Conservation (phyloP, 2,888 invertebrate species). For the Acrocyrtus sp. region DNA sequence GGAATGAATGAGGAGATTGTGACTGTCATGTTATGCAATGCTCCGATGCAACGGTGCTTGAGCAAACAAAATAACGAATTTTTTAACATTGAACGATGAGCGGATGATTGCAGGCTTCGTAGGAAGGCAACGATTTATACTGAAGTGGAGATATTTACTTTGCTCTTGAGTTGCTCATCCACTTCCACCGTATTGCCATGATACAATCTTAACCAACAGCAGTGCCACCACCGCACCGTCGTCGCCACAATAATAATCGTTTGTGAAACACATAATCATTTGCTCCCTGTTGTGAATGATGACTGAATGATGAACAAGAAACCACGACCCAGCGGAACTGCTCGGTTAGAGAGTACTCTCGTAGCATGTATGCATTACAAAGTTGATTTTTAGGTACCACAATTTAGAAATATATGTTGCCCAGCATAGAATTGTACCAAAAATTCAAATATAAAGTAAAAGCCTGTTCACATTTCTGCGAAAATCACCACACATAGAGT, state of each 20-base stretch:
- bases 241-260: constrained; percentile 5
- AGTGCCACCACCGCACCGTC: not conserved
- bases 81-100: not conserved
- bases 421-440: no score
- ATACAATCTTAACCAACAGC: not conserved
- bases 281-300: no score
- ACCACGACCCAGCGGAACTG: no score
- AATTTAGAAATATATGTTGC: no score
- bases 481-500: no score
- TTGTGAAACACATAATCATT: not conserved
- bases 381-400: no score
- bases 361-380: no score
- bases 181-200: not conserved
- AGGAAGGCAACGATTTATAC: constrained; percentile 14
- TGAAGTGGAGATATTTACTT: constrained; percentile 4
- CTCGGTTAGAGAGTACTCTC: no score
- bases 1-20: not conserved
- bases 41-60: not conserved
- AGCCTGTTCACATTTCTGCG: no score
- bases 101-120: not conserved
- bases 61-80: not conserved
- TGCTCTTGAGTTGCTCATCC: constrained; percentile 2
- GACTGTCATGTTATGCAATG: not conserved
- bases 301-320: not conserved
- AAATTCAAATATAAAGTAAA: no score